phyloP scores from a whole-genome alignment of 2,888 invertebrate genomes.

The Brachypterus glaber region DNA sequence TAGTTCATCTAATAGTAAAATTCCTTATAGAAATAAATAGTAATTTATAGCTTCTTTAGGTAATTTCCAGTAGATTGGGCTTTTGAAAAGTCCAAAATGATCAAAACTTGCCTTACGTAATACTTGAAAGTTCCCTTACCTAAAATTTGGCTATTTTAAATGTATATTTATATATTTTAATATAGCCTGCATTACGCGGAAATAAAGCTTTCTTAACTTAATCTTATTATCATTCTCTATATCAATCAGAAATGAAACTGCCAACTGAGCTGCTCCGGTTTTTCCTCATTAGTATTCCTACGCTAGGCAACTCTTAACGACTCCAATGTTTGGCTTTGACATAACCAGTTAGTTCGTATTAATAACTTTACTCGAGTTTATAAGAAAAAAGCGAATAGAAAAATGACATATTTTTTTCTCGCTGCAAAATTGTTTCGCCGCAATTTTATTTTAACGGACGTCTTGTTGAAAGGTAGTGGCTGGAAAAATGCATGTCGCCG shows the following conservation, averaged over 20 bases:
- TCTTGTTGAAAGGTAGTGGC: conserved; percentile 37
- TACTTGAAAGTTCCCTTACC: too few species aligned
- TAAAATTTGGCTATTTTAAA: too few species aligned
- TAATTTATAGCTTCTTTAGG: too few species aligned
- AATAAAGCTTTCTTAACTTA: too few species aligned
- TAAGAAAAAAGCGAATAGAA: conserved; percentile 39
- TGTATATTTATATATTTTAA: too few species aligned
- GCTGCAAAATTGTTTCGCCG: conserved; percentile 36
- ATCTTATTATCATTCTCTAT: too few species aligned
- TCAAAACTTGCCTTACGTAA: too few species aligned
- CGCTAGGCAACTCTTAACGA: conserved; percentile 39
- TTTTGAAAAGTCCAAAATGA: too few species aligned
- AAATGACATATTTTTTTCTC: conserved; percentile 41
- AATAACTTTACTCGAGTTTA: conserved; percentile 42
- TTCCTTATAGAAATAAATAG: too few species aligned
- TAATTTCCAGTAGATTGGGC: too few species aligned
- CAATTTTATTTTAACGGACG: conserved; percentile 31
- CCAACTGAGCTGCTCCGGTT: conserved; percentile 25
- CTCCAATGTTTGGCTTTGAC: conserved; percentile 44
- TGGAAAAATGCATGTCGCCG: conserved; percentile 40
- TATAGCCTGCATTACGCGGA: too few species aligned
- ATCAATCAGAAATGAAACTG: conserved; percentile 36
- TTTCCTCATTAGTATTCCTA: conserved; percentile 43
- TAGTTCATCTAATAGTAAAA: too few species aligned
- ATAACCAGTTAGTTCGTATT: conserved; percentile 45